Evolutionary conservation across 2,797 vertebrate genomes (phyloP).

Genomic region (Zalophus californianus): DNA sequence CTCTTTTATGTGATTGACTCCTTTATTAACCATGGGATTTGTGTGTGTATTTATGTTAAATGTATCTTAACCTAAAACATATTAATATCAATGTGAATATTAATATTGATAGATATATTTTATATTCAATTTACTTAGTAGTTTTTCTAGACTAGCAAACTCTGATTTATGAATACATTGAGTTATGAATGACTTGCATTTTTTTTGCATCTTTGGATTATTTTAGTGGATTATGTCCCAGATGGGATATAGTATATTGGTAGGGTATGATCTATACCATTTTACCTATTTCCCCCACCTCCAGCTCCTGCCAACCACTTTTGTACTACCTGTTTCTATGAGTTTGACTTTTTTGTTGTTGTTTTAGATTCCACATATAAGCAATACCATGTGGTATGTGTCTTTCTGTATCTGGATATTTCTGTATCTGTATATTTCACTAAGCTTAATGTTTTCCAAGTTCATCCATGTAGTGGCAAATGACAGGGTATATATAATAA

Average conservation of each 20-base stretch:
- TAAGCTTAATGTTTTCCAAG: background rate
- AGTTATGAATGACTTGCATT: background rate
- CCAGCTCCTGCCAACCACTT: background rate
- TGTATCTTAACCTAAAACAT: background rate
- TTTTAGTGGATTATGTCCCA: conserved; percentile 85
- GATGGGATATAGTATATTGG: conserved; percentile 83
- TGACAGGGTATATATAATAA: background rate
- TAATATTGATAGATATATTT: background rate
- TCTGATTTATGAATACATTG: background rate
- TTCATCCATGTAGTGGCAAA: background rate
- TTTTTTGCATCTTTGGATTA: conserved; percentile 80
- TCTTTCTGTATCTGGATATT: background rate
- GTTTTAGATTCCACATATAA: background rate
- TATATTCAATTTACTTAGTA: background rate
- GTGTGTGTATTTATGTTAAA: background rate
- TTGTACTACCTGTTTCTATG: background rate
- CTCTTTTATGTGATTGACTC: background rate
- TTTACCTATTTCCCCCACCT: background rate
- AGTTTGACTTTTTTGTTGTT: background rate
- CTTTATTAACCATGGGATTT: background rate
- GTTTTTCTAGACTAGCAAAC: background rate
- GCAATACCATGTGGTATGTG: background rate
- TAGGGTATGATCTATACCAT: conserved; percentile 56
- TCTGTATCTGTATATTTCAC: background rate
- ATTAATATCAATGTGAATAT: background rate